phyloP scores from a whole-genome alignment of 1,140 invertebrate species.

The Drepana arcuata region DNA sequence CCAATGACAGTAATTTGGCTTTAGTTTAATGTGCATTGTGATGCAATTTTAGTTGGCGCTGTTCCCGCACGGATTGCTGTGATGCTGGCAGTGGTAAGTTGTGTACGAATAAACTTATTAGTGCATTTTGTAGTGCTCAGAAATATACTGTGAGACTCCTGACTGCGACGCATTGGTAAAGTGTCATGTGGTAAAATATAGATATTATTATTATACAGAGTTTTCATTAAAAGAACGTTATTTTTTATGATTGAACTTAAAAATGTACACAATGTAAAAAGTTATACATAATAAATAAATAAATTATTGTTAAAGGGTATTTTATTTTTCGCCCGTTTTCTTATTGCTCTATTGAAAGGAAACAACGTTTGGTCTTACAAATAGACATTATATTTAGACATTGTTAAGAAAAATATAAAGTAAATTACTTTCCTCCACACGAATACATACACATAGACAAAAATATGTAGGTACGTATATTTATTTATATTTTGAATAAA shows the following conservation, averaged over 20 bases:
- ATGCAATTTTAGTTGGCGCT: conserved; percentile 60
- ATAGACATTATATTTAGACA: conserved; percentile 65
- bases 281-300: conserved; percentile 22
- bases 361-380: conserved; percentile 35
- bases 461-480: conserved; percentile 55
- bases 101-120: conserved; percentile 45
- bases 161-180: conserved; percentile 10
- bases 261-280: conserved; percentile 34
- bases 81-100: conserved; percentile 53
- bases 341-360: conserved; percentile 20
- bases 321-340: neutral
- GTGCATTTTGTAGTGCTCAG: conserved; percentile 46
- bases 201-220: too few species aligned
- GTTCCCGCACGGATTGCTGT: conserved; percentile 9
- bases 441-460: conserved; percentile 62
- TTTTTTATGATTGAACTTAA: conserved; percentile 14
- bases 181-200: conserved; percentile 17
- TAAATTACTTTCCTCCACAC: conserved; percentile 52
- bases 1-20: too few species aligned
- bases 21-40: too few species aligned
- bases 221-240: conserved; percentile 2
- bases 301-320: conserved; percentile 10
- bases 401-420: conserved; percentile 66
- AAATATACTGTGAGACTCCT: conserved; percentile 1
- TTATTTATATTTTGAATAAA: conserved; percentile 47